Evolutionary conservation across 2,113 vertebrate genomes (phyloP).

Genomic region (Procapra przewalskii): DNA sequence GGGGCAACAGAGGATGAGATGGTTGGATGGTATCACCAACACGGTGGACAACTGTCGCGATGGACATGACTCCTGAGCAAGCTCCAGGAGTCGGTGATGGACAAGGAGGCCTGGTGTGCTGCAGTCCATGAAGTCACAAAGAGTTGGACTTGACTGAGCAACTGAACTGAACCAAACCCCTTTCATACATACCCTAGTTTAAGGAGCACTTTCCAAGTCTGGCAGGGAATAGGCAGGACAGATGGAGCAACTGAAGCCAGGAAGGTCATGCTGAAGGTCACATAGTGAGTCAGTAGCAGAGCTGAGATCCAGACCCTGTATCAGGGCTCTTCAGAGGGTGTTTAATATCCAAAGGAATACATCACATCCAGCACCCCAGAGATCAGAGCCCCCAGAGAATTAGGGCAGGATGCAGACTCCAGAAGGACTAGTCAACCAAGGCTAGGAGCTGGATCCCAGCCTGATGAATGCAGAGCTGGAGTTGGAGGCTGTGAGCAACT

Average conservation of each 20-base stretch:
- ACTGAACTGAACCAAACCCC: not conserved
- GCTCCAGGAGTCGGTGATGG: not conserved
- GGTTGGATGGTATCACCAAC: not conserved
- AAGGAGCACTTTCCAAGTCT: not conserved
- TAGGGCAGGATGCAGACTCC: not conserved
- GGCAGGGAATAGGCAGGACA: not conserved
- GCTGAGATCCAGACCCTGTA: not conserved
- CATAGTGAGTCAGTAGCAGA: not conserved
- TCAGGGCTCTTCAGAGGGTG: not conserved
- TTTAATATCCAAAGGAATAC: not conserved
- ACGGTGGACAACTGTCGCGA: accelerated
- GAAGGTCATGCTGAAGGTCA: not conserved
- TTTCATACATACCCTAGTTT: not conserved
- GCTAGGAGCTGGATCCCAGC: not conserved
- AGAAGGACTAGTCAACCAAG: not conserved
- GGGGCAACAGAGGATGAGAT: not conserved
- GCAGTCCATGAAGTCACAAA: not conserved
- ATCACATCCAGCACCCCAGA: not conserved
- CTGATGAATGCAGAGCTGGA: accelerated
- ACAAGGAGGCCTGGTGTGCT: not conserved
- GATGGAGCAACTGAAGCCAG: not conserved
- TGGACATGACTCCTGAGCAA: not conserved
- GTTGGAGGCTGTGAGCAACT: not conserved
- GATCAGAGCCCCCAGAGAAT: not conserved
- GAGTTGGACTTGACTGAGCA: not conserved